phyloP scores from a whole-genome alignment of 2,797 vertebrate species.

The Tauraco hartlaubi region DNA sequence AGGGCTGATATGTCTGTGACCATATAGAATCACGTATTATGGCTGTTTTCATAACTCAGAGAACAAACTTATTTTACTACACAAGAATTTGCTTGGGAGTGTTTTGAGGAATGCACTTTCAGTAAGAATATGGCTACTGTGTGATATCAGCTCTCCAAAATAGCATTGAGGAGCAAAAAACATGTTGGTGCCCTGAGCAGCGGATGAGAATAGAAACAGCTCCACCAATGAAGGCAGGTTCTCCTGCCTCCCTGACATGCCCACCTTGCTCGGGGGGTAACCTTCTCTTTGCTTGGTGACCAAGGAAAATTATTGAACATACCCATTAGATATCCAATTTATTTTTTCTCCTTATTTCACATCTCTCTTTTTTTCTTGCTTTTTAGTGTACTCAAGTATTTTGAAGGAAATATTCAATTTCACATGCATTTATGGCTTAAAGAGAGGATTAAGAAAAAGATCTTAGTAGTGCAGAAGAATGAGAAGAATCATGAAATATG shows the following conservation, averaged over 20 bases:
- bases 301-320: neutral
- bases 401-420: neutral
- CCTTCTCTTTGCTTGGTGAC: neutral
- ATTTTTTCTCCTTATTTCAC: neutral
- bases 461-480: neutral
- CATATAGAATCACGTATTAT: neutral
- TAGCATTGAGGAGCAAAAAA: neutral
- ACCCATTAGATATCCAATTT: neutral
- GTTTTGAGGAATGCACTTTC: neutral
- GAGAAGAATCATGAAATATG: neutral
- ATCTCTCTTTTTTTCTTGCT: neutral
- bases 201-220: neutral
- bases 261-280: rapidly evolving
- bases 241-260: neutral
- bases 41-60: neutral
- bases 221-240: rapidly evolving
- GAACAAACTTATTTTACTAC: neutral
- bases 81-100: neutral
- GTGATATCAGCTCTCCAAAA: neutral
- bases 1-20: neutral
- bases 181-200: neutral
- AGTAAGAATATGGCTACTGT: neutral
- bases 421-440: neutral
- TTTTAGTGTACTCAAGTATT: neutral
- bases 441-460: neutral